Evolutionary conservation across 1,140 invertebrate genomes (phyloP).

Genomic region (Leucophenga varia): DNA sequence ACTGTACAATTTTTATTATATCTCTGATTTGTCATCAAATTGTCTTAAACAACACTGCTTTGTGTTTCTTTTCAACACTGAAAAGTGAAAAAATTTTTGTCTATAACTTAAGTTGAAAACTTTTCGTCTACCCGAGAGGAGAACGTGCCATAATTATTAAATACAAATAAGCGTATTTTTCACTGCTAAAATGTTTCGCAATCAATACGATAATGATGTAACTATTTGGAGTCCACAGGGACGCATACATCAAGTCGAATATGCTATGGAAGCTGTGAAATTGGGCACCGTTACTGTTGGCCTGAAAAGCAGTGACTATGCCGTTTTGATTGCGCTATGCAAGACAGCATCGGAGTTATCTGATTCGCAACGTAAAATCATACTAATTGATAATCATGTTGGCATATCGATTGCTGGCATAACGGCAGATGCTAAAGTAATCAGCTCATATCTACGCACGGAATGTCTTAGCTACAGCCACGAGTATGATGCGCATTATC

Average conservation of each 20-base stretch:
- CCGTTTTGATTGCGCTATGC: constrained; percentile 94
- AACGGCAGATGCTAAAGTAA: constrained; percentile 93
- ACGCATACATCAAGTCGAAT: constrained; percentile 90
- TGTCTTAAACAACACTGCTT: no score
- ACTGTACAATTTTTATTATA: no score
- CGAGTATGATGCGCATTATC: constrained; percentile 78
- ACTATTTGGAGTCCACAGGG: constrained; percentile 99
- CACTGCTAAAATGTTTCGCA: constrained; percentile 73
- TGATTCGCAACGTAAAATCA: constrained; percentile 96
- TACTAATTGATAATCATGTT: constrained; percentile 93
- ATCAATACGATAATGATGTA: constrained; percentile 99
- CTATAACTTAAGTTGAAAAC: no score
- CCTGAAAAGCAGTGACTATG: constrained; percentile 90
- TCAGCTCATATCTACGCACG: constrained; percentile 90
- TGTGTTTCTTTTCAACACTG: no score
- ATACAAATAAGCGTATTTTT: no score
- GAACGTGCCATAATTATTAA: no score
- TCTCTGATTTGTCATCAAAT: no score
- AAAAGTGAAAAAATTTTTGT: no score
- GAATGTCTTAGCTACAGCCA: constrained; percentile 94
- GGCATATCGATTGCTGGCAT: constrained; percentile 95
- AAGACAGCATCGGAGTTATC: constrained; percentile 93
- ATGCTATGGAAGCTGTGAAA: constrained; percentile 99
- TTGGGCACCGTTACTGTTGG: constrained; percentile 96
- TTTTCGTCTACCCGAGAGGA: no score